phyloP scores from a whole-genome alignment of 2,888 invertebrate species.

The Cheilosia variabilis region DNA sequence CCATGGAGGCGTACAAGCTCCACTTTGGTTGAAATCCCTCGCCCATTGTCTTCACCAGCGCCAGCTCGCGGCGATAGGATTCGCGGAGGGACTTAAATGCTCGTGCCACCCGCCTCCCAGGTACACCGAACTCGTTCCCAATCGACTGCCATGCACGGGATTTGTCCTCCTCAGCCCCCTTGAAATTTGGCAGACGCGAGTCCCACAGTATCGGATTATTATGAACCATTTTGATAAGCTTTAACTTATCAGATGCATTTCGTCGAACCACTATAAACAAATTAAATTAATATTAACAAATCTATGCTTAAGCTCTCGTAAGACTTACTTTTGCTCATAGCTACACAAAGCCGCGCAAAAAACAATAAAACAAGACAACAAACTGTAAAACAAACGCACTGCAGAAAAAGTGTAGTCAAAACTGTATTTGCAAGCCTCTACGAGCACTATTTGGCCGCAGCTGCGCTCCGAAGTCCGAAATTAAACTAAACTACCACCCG shows the following conservation, averaged over 20 bases:
- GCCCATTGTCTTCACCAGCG: constrained; percentile 82
- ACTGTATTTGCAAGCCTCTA: constrained; percentile 18
- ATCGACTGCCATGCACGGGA: constrained; percentile 82
- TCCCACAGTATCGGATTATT: constrained; percentile 83
- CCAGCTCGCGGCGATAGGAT: constrained; percentile 82
- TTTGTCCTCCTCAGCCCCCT: constrained; percentile 82
- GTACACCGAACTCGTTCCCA: constrained; percentile 82
- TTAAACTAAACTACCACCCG: constrained; percentile 74
- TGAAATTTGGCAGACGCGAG: constrained; percentile 82
- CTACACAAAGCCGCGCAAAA: neutral
- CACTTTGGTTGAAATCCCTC: constrained; percentile 82
- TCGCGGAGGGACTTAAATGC: constrained; percentile 82
- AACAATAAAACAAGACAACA: constrained; percentile 13
- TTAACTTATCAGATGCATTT: constrained; percentile 82
- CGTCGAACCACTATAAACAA: constrained; percentile 81
- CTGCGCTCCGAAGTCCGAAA: constrained; percentile 55
- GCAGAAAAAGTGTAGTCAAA: neutral
- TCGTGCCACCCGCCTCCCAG: constrained; percentile 81
- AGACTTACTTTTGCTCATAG: constrained; percentile 64
- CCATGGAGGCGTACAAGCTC: constrained; percentile 82
- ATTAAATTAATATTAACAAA: neutral
- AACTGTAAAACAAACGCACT: constrained; percentile 36
- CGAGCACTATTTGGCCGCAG: constrained; percentile 47
- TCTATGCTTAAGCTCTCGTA: neutral
- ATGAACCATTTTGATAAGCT: constrained; percentile 83